phyloP scores from a whole-genome alignment of 2,113 vertebrate genomes.

The Oncorhynchus keta region DNA sequence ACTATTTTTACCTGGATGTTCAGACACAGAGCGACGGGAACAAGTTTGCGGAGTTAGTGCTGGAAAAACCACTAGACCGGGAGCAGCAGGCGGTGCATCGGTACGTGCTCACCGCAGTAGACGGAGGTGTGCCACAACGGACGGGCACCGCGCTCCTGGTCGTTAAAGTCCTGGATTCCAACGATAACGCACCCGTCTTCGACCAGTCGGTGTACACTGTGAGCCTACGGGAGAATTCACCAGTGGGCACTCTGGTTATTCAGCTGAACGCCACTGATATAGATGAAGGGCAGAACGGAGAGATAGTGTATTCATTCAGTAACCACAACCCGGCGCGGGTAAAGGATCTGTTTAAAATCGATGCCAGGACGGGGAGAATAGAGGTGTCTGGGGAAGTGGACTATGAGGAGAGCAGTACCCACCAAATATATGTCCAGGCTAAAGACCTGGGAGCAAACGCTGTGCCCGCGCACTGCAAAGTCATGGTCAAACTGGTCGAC shows the following conservation, averaged over 20 bases:
- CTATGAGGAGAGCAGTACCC: constrained; percentile 91
- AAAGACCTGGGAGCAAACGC: constrained; percentile 95
- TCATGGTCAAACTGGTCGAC: constrained; percentile 91
- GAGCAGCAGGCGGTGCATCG: constrained; percentile 97
- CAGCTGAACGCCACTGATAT: constrained; percentile 95
- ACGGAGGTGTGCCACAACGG: constrained; percentile 88
- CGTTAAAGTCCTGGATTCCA: constrained; percentile 93
- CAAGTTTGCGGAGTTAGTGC: constrained; percentile 93
- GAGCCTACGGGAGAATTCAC: constrained; percentile 89
- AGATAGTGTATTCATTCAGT: constrained; percentile 95
- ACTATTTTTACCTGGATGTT: constrained; percentile 94
- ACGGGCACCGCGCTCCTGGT: constrained; percentile 96
- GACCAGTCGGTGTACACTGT: constrained; percentile 94
- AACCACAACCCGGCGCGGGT: constrained; percentile 89
- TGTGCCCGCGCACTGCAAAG: constrained; percentile 96
- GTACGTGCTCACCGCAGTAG: constrained; percentile 96
- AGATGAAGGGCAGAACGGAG: constrained; percentile 95
- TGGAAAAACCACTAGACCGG: constrained; percentile 92
- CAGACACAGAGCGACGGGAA: constrained; percentile 96
- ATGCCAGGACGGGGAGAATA: constrained; percentile 86
- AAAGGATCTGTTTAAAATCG: constrained; percentile 83
- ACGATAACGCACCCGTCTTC: constrained; percentile 96
- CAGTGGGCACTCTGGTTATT: constrained; percentile 88
- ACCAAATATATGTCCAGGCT: constrained; percentile 95
- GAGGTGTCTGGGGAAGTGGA: constrained; percentile 92